These are phyloP conservation scores for Petrolisthes cinctipes DNA, from an alignment of 2,888 invertebrate species.

Conservation along the genomic window DNA sequence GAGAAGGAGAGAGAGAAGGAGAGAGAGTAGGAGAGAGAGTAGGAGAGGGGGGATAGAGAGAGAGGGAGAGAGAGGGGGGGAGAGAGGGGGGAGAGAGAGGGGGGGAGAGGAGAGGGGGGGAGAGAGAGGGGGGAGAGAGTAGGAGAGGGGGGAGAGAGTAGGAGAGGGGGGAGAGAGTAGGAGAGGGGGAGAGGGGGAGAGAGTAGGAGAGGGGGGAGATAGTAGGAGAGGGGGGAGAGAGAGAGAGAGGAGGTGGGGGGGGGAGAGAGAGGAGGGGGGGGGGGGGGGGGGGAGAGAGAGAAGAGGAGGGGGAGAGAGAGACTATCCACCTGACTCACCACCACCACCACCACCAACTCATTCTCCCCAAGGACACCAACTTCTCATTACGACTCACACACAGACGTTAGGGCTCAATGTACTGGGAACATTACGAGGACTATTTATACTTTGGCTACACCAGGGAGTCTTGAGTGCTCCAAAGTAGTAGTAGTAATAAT, in stretches of 20 bases:
- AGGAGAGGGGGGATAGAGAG: background rate
- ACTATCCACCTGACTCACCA: background rate
- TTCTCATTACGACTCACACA: too few relatives aligned
- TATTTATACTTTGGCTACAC: too few relatives aligned
- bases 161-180: slow-evolving; percentile 8
- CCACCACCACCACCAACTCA: background rate
- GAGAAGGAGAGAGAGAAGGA: background rate
- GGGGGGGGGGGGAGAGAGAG: slow-evolving; percentile 9
- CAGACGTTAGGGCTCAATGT: too few relatives aligned
- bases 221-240: background rate
- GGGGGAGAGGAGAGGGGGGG: background rate
- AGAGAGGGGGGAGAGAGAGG: slow-evolving; percentile 5
- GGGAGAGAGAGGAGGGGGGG: background rate
- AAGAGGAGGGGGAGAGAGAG: background rate
- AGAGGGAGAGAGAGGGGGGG: background rate
- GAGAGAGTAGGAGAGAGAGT: background rate
- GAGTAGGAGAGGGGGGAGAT: background rate
- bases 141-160: background rate
- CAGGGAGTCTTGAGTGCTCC: too few relatives aligned
- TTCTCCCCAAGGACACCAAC: background rate
- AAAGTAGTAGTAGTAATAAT: too few relatives aligned
- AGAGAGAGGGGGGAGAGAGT: background rate
- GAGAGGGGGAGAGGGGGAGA: slow-evolving; percentile 28
- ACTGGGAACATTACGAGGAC: too few relatives aligned
- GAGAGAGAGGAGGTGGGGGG: background rate